Evolutionary conservation across 2,113 vertebrate species (phyloP), one percentile per base, ranked within the genome.

Genomic region (Vanacampus margaritifer): DNA sequence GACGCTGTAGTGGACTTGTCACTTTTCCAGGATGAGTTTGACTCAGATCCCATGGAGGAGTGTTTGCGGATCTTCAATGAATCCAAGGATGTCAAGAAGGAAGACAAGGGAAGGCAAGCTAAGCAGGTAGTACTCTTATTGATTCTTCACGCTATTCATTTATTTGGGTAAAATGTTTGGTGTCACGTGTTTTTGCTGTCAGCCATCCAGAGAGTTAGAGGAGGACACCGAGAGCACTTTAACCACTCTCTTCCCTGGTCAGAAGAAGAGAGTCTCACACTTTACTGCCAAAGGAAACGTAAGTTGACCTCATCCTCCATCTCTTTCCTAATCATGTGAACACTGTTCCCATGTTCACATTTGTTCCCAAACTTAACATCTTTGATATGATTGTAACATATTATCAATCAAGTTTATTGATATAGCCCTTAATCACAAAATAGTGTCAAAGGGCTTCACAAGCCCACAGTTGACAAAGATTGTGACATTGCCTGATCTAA

Each of bases 21-120:
- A 0, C 45, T 88, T 64, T 87, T 97, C 37, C 94, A 95, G 82
- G 93, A 98, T 23, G 93, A 98, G 37, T 64, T 96, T 0, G 96
- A 98, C 71, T 92, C 92, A 0, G 97, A 99, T 74, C 95, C 96
- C 0, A 94, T 99, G 95, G 97, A 99, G 78, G 97, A 99, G 84
- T 99, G 97, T 70, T 90, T 99, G 41, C 79, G 96, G 73, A 98
- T 99, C 71, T 99, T 99, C 82, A 96, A 98, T 0, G 97, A 99
- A 75, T 96, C 96, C 21, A 95, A 92, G 6, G 94, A 95, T 3
- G 93, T 98, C 73, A 98, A 98, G 89, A 94, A 78, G 0, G 95
- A 98, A 83, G 94, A 98, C 89, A 97, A 95, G 72, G 96, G 97
- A 60, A 93, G 97, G 54, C 92, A 95, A 87, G 89, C 91, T 0